Conservation (phyloP, 2,888 invertebrate genomes). For the Spisula solida region DNA sequence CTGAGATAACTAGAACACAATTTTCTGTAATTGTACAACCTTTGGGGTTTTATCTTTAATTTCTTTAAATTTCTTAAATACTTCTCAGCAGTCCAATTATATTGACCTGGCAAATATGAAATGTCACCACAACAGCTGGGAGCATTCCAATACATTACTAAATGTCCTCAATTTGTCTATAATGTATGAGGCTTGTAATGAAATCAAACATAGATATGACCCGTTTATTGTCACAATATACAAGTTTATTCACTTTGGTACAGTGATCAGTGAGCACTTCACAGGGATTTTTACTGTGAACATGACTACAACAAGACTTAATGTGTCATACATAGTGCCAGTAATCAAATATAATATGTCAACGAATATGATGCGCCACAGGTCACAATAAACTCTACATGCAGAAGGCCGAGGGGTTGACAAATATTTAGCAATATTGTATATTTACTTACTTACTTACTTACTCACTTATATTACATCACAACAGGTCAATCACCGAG, state of each 20-base stretch:
- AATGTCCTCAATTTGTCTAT: neutral
- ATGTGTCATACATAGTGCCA: slow-evolving; percentile 5
- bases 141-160: neutral
- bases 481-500: neutral
- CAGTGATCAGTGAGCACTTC: neutral
- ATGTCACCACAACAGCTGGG: slow-evolving; percentile 10
- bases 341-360: neutral
- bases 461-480: no score
- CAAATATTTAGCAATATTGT: neutral
- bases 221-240: neutral
- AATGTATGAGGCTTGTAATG: neutral
- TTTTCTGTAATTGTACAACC: neutral
- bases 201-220: neutral
- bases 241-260: neutral
- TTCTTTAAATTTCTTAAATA: slow-evolving; percentile 3
- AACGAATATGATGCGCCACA: neutral
- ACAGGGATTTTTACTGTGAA: neutral
- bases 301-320: neutral
- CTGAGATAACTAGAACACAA: neutral
- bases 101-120: slow-evolving; percentile 15
- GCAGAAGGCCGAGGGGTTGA: neutral
- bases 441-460: no score
- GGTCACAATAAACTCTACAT: neutral
- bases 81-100: neutral
- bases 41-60: neutral